A percentile compares a stretch with the other conserved stretches of the same genome.
These are phyloP conservation scores for Moxostoma hubbsi DNA, from an alignment of 2,797 vertebrate genomes.

Conservation along the genomic window DNA sequence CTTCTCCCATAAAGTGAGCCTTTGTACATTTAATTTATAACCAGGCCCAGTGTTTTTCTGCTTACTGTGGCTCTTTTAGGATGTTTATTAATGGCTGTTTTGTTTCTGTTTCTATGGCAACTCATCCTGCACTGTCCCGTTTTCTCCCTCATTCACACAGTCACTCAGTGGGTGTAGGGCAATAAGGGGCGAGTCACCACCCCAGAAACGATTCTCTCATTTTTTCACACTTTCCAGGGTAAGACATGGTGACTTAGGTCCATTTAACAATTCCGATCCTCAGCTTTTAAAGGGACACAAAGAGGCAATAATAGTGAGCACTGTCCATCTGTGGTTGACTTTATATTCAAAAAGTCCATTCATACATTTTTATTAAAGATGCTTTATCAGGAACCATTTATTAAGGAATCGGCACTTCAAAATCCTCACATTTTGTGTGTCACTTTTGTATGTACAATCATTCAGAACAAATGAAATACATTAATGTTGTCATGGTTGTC, in stretches of 20 bases:
- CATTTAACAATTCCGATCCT: constrained; percentile 13
- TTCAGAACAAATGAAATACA: neutral
- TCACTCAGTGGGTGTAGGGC: constrained; percentile 7
- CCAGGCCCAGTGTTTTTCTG: neutral
- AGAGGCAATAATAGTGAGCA: neutral
- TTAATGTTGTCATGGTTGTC: neutral
- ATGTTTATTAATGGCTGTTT: constrained; percentile 46
- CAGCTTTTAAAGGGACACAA: constrained; percentile 21
- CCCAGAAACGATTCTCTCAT: neutral
- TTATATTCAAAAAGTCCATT: constrained; percentile 27
- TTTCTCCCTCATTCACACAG: constrained; percentile 8
- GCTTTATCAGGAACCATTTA: neutral
- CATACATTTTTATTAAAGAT: constrained; percentile 13
- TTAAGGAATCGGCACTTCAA: neutral
- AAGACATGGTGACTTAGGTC: constrained; percentile 18
- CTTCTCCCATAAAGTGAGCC: neutral
- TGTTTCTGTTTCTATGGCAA: constrained; percentile 34
- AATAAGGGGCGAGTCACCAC: constrained; percentile 6
- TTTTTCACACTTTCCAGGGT: constrained; percentile 36
- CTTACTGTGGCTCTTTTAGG: constrained; percentile 19
- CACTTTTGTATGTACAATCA: neutral
- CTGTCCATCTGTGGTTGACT: neutral
- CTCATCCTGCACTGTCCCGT: constrained; percentile 20
- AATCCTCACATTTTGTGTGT: too few species aligned
- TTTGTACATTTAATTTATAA: constrained; percentile 35